Conservation (phyloP, 2,113 vertebrate species). For the Cyprichromis sp. region DNA sequence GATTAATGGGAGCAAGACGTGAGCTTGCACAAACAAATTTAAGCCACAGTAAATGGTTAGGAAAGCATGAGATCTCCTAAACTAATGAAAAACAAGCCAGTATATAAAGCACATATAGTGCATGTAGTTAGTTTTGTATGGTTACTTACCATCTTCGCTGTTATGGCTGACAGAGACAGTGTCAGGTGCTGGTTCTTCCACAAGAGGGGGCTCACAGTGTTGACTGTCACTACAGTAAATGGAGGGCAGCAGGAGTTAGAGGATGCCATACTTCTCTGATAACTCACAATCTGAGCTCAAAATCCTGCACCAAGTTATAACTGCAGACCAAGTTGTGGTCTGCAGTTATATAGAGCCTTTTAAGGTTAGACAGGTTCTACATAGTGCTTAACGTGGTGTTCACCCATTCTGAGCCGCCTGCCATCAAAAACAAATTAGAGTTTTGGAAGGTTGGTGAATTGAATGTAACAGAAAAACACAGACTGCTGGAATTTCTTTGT, state of each 20-base stretch:
- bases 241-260: slow-evolving; percentile 7
- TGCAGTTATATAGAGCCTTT: neutral
- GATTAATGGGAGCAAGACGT: neutral
- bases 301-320: neutral
- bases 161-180: slow-evolving; percentile 78
- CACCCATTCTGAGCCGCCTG: neutral
- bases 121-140: neutral
- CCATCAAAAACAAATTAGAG: neutral
- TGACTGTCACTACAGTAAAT: slow-evolving; percentile 82
- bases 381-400: neutral
- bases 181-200: slow-evolving; percentile 84
- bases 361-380: neutral
- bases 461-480: neutral
- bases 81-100: neutral
- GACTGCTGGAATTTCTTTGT: neutral
- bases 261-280: neutral
- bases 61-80: neutral
- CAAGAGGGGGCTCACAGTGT: slow-evolving; percentile 85
- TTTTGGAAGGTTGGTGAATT: neutral
- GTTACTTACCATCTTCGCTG: slow-evolving; percentile 86
- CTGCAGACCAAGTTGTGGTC: neutral
- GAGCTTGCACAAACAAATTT: slow-evolving; percentile 6
- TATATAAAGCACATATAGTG: neutral
- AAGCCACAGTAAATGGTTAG: neutral
- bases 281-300: slow-evolving; percentile 12